phyloP scores from a whole-genome alignment of 2,888 invertebrate species.

The Erebia aethiops region DNA sequence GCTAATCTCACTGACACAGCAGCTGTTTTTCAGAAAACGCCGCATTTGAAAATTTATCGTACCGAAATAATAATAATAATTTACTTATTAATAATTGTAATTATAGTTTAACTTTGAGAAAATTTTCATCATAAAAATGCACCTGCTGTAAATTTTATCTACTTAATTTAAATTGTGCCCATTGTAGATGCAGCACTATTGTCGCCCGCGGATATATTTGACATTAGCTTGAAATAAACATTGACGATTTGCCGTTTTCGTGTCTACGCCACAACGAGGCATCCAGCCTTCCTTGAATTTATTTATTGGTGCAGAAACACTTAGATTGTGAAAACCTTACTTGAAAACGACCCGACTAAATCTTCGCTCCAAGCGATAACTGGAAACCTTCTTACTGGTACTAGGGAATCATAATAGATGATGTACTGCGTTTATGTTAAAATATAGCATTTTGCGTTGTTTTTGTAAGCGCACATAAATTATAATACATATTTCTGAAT shows the following conservation, averaged over 20 bases:
- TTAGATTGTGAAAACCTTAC: constrained; percentile 47
- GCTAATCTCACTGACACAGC: too few species aligned
- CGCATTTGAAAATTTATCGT: too few species aligned
- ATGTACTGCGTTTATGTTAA: constrained; percentile 35
- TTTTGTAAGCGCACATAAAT: not conserved
- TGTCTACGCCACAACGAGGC: constrained; percentile 53
- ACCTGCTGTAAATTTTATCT: too few species aligned
- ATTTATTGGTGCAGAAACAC: constrained; percentile 50
- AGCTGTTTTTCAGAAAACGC: too few species aligned
- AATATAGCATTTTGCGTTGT: constrained; percentile 25
- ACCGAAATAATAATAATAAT: too few species aligned
- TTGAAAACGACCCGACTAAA: constrained; percentile 41
- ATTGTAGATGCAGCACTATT: constrained; percentile 52
- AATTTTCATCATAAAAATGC: too few species aligned
- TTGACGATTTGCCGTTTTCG: constrained; percentile 68
- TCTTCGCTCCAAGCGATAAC: constrained; percentile 42
- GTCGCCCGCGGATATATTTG: constrained; percentile 70
- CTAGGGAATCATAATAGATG: constrained; percentile 32
- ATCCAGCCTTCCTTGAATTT: constrained; percentile 52
- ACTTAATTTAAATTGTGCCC: constrained; percentile 33
- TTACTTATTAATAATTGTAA: too few species aligned
- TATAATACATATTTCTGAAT: too few species aligned
- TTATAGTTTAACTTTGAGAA: too few species aligned
- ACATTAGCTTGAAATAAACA: constrained; percentile 74
- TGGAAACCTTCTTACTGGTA: constrained; percentile 35